Percentiles rank a stretch among this genome's conserved stretches.
phyloP scores from a whole-genome alignment of 2,888 invertebrate genomes.

The Mesorhabditis belari region DNA sequence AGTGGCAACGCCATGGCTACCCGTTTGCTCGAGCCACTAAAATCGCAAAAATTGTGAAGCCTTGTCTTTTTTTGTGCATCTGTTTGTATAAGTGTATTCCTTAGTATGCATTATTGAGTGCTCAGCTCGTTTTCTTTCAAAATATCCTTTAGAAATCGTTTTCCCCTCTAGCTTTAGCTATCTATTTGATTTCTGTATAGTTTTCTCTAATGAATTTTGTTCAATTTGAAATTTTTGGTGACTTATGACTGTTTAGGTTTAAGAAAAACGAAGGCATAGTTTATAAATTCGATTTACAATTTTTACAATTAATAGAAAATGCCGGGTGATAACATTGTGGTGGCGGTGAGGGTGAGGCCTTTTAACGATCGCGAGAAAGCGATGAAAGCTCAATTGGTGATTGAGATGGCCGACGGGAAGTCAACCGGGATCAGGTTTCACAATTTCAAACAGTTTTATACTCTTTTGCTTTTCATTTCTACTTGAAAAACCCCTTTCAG shows the following conservation, averaged over 20 bases:
- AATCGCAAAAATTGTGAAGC: too few species aligned
- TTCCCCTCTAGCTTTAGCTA: too few species aligned
- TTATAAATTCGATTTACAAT: not conserved
- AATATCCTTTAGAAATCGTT: too few species aligned
- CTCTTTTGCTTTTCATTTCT: too few species aligned
- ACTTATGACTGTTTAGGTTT: too few species aligned
- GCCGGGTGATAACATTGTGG: constrained; percentile 58
- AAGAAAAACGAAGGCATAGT: too few species aligned
- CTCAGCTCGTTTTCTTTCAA: too few species aligned
- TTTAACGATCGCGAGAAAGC: constrained; percentile 60
- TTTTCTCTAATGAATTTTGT: not conserved
- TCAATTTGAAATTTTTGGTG: too few species aligned
- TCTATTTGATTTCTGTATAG: not conserved
- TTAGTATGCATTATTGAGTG: too few species aligned
- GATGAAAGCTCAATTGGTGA: constrained; percentile 56
- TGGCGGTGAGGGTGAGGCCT: constrained; percentile 61
- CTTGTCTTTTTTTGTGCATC: not conserved
- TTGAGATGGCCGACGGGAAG: constrained; percentile 56
- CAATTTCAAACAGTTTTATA: too few species aligned
- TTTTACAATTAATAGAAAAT: constrained; percentile 9
- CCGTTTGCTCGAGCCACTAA: too few species aligned
- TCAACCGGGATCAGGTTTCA: constrained; percentile 54
- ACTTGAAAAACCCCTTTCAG: constrained; percentile 16
- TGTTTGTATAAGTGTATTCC: not conserved
- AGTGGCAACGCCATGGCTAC: not conserved